Evolutionary conservation across 2,888 invertebrate genomes (phyloP).

Genomic region (Gandaritis pyraliata): DNA sequence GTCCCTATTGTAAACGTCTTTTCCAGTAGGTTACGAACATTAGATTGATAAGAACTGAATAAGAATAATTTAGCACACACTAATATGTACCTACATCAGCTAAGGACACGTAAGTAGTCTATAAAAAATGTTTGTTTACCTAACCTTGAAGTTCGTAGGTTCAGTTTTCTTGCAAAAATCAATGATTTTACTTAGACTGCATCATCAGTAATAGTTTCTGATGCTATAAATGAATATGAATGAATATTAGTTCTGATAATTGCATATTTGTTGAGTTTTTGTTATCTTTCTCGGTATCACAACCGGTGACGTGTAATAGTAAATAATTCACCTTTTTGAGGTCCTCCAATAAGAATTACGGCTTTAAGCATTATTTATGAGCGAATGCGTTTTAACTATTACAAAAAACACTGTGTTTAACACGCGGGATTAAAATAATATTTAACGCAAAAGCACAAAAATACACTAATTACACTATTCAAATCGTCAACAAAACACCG

Average conservation of each 20-base stretch:
- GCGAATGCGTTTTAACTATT: background rate
- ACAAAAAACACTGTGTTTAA: background rate
- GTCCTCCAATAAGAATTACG: constrained; percentile 96
- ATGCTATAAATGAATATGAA: background rate
- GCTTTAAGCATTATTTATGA: constrained; percentile 88
- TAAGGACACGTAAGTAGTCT: background rate
- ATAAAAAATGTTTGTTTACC: constrained; percentile 7
- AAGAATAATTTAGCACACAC: too few relatives aligned
- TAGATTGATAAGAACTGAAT: too few relatives aligned
- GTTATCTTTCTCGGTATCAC: constrained; percentile 23
- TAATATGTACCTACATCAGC: too few relatives aligned
- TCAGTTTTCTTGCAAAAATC: background rate
- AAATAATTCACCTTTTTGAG: constrained; percentile 91
- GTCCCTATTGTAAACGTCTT: too few relatives aligned
- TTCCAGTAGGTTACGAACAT: too few relatives aligned
- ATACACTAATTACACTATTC: too few relatives aligned
- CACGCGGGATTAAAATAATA: too few relatives aligned
- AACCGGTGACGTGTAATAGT: constrained; percentile 59
- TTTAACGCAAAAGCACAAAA: background rate
- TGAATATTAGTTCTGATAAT: background rate
- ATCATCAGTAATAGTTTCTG: background rate
- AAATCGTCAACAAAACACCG: background rate
- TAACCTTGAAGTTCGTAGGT: constrained; percentile 14
- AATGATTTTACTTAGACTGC: background rate
- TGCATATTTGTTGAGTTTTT: constrained; percentile 10